Conservation (phyloP, 2,797 vertebrate genomes). For the Parotocinclus haroldoi region DNA sequence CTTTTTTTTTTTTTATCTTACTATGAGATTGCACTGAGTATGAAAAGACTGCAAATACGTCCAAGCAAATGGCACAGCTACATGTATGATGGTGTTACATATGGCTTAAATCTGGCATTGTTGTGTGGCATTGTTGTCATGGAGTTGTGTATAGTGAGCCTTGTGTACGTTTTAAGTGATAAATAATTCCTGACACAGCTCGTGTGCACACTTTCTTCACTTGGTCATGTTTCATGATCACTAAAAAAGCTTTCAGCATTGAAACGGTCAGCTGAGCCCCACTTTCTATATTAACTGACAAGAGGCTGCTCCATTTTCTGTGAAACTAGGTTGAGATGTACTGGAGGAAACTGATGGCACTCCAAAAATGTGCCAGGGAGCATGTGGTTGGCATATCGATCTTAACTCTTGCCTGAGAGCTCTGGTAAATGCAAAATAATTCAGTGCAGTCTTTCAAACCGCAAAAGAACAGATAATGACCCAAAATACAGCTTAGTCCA, state of each 20-base stretch:
- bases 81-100: too few relatives aligned
- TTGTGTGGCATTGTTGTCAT: too few relatives aligned
- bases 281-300: constrained; percentile 60
- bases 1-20: too few relatives aligned
- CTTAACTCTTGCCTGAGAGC: constrained; percentile 31
- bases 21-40: too few relatives aligned
- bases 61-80: too few relatives aligned
- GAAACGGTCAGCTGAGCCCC: constrained; percentile 53
- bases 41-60: too few relatives aligned
- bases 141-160: too few relatives aligned
- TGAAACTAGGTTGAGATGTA: constrained; percentile 68
- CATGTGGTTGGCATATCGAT: constrained; percentile 33
- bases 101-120: too few relatives aligned
- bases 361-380: constrained; percentile 49
- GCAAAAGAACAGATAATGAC: too few relatives aligned
- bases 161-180: not conserved
- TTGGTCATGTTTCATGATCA: constrained; percentile 32
- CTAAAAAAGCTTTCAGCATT: constrained; percentile 29
- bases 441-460: too few relatives aligned
- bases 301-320: constrained; percentile 61
- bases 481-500: too few relatives aligned
- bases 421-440: constrained; percentile 12
- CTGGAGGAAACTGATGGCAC: constrained; percentile 53
- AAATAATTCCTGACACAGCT: constrained; percentile 5
- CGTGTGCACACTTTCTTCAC: constrained; percentile 14